Evolutionary conservation across 2,113 vertebrate genomes (phyloP), one percentile per base, ranked within the genome.

Genomic region (Gnathonemus echidnorhynchus): DNA sequence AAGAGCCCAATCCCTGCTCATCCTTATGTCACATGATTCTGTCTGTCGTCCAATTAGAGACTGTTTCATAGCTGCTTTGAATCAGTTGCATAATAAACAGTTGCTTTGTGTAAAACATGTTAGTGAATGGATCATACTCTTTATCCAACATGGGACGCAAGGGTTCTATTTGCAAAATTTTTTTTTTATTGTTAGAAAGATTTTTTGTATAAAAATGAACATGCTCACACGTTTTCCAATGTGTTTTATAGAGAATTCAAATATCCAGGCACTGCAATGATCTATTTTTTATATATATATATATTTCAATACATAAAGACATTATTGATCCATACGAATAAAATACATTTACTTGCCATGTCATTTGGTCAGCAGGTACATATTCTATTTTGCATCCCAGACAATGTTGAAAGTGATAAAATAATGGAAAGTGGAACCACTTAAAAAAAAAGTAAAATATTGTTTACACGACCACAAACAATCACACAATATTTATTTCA

Each of bases 181-280:
- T 95, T 98, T 97, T 99, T 95, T 98, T 97, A 98, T 99, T 96
- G 98, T 98, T 98, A 98, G 97, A 99, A 99, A 99, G 97, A 95
- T 96, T 95, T 92, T 96, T 96, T 97, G 90, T 98, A 97, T 97
- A 97, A 97, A 97, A 97, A 96, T 97, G 95, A 96, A 97, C 98
- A 99, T 99, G 98, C 98, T 96, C 96, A 98, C 97, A 98, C 97
- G 96, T 96, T 95, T 95, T 96, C 94, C 92, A 96, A 94, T 94
- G 95, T 94, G 92, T 92, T 95, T 94, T 95, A 94, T 95, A 96
- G 96, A 95, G 86, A 90, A 89, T 92, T 96, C 96, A 96, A 96
- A 98, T 97, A 98, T 97, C 97, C 98, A 98, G 98, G 98, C 98
- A 98, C 98, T 98, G 97, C 97, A 97, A 97, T 94, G 93, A 93